Evolutionary conservation across 2,888 invertebrate species (phyloP).

Genomic region (Ochropleura leucogaster): DNA sequence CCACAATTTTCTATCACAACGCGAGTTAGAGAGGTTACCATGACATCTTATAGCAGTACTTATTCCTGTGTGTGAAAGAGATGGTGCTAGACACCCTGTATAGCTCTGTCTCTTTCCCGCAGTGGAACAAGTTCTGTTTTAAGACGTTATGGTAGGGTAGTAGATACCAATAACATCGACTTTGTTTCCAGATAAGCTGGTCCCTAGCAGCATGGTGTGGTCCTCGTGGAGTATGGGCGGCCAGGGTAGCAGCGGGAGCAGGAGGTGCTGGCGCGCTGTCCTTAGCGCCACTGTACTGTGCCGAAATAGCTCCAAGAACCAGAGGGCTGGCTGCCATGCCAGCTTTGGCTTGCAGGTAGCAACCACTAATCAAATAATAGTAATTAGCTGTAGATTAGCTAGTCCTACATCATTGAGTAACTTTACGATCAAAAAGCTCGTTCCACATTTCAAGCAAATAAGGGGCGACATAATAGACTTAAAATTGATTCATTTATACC

Average conservation of each 20-base stretch:
- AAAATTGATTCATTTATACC: neutral
- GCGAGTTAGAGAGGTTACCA: no score
- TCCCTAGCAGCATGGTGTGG: slow-evolving; percentile 87
- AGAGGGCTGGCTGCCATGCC: slow-evolving; percentile 86
- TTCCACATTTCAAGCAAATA: no score
- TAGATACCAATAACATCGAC: neutral
- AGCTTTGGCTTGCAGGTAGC: slow-evolving; percentile 84
- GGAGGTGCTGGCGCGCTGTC: slow-evolving; percentile 86
- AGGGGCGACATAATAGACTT: no score
- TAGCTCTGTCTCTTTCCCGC: no score
- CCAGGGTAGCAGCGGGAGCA: slow-evolving; percentile 85
- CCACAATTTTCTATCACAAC: no score
- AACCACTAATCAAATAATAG: neutral
- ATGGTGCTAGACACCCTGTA: no score
- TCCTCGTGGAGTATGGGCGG: slow-evolving; percentile 84
- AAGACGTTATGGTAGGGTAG: no score
- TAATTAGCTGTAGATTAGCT: neutral
- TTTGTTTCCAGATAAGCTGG: slow-evolving; percentile 83
- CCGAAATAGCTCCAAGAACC: slow-evolving; percentile 85
- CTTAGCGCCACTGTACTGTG: slow-evolving; percentile 84
- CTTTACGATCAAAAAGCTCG: no score
- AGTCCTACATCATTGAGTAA: no score
- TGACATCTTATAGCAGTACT: no score
- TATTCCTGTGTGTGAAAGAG: no score
- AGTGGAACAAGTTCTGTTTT: no score